These are phyloP conservation scores for Capromys pilorides DNA, from an alignment of 2,797 vertebrate species.

Conservation along the genomic window DNA sequence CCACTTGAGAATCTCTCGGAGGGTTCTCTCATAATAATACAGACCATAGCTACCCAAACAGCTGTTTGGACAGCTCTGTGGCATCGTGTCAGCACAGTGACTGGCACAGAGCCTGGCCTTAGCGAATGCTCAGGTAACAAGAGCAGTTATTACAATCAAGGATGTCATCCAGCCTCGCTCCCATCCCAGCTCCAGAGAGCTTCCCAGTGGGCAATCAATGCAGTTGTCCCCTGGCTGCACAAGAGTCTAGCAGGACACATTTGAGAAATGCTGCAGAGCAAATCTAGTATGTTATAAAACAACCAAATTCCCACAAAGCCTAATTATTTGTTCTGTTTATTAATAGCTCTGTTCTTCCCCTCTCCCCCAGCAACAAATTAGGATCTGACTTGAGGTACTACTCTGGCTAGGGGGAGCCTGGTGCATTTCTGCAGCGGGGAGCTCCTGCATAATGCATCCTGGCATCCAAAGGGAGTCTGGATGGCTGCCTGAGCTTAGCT, in stretches of 20 bases:
- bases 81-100: neutral
- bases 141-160: neutral
- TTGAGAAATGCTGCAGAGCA: slow-evolving; percentile 46
- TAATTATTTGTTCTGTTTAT: slow-evolving; percentile 63
- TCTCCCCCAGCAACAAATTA: slow-evolving; percentile 47
- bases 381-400: slow-evolving; percentile 55
- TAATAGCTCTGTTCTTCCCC: slow-evolving; percentile 54
- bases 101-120: neutral
- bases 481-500: slow-evolving; percentile 48
- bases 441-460: slow-evolving; percentile 64
- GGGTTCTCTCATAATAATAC: neutral
- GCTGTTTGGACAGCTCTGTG: neutral
- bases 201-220: neutral
- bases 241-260: neutral
- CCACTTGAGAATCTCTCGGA: neutral
- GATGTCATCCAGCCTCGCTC: neutral
- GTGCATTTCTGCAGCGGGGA: neutral
- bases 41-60: neutral
- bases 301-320: slow-evolving; percentile 51
- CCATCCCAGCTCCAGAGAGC: neutral
- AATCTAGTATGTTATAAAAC: slow-evolving; percentile 56
- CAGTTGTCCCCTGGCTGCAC: neutral
- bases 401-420: slow-evolving; percentile 41
- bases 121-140: neutral
- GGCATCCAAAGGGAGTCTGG: slow-evolving; percentile 46